Conservation (phyloP, 92 coral and sea anemone genomes). For the Bergia puertoricense region DNA sequence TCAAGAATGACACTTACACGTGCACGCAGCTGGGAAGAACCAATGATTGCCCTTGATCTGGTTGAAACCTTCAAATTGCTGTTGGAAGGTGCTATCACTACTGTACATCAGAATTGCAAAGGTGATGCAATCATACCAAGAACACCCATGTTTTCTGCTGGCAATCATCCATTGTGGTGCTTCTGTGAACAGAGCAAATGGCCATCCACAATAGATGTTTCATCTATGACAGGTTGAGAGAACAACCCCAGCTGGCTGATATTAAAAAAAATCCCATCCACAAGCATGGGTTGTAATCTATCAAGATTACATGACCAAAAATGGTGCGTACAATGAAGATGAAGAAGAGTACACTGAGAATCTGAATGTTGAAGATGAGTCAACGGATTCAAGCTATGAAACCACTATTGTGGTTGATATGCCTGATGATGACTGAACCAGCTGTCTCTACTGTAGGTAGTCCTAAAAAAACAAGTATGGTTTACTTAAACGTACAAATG, state of each 20-base stretch:
- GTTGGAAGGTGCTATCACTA: neutral
- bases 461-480: too few relatives aligned
- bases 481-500: too few relatives aligned
- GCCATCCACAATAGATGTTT: neutral
- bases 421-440: too few relatives aligned
- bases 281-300: neutral
- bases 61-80: slow-evolving; percentile 12
- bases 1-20: neutral
- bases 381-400: too few relatives aligned
- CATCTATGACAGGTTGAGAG: neutral
- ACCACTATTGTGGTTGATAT: too few relatives aligned
- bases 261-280: neutral
- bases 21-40: slow-evolving; percentile 1
- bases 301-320: neutral
- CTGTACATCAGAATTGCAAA: slow-evolving; percentile 7
- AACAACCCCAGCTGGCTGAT: neutral
- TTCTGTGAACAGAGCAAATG: neutral
- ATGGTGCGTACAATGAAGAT: neutral
- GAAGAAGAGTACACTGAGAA: neutral
- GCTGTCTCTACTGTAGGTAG: too few relatives aligned
- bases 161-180: neutral
- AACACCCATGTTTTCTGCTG: neutral
- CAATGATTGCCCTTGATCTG: neutral
- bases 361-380: too few relatives aligned
- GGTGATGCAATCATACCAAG: neutral